These are phyloP conservation scores for Mya arenaria DNA, from an alignment of 1,140 invertebrate genomes.

Conservation along the genomic window DNA sequence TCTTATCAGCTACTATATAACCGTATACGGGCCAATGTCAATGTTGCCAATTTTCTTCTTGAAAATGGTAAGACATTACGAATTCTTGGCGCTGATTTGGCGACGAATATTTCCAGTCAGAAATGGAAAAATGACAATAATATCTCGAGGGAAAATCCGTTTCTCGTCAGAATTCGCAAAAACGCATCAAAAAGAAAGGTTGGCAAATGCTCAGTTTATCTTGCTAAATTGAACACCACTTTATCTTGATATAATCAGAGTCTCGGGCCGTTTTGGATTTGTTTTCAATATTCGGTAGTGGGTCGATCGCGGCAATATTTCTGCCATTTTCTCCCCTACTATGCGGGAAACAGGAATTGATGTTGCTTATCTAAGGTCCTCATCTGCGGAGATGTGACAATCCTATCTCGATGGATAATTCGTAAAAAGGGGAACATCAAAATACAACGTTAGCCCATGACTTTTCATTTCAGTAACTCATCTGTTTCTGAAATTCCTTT, in stretches of 20 bases:
- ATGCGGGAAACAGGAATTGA: slow-evolving; percentile 53
- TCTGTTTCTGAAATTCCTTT: too few species aligned
- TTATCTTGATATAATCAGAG: slow-evolving; percentile 55
- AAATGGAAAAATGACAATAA: slow-evolving; percentile 51
- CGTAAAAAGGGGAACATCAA: slow-evolving; percentile 26
- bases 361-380: slow-evolving; percentile 26
- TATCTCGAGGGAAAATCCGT: slow-evolving; percentile 54
- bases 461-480: slow-evolving; percentile 56
- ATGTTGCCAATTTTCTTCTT: too few species aligned
- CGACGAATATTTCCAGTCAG: neutral
- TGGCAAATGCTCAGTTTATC: slow-evolving; percentile 61
- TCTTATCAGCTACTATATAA: too few species aligned
- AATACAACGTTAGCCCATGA: slow-evolving; percentile 30
- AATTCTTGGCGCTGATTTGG: too few species aligned
- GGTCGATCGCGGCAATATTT: slow-evolving; percentile 29
- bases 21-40: too few species aligned
- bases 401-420: slow-evolving; percentile 42
- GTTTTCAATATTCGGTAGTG: slow-evolving; percentile 55
- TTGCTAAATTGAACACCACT: slow-evolving; percentile 53
- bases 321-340: neutral
- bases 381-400: slow-evolving; percentile 53
- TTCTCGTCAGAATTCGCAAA: slow-evolving; percentile 49
- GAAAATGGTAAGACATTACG: too few species aligned
- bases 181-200: slow-evolving; percentile 55
- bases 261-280: slow-evolving; percentile 42